Evolutionary conservation across 2,113 vertebrate species (phyloP).

Genomic region (Aspidoscelis tigris): DNA sequence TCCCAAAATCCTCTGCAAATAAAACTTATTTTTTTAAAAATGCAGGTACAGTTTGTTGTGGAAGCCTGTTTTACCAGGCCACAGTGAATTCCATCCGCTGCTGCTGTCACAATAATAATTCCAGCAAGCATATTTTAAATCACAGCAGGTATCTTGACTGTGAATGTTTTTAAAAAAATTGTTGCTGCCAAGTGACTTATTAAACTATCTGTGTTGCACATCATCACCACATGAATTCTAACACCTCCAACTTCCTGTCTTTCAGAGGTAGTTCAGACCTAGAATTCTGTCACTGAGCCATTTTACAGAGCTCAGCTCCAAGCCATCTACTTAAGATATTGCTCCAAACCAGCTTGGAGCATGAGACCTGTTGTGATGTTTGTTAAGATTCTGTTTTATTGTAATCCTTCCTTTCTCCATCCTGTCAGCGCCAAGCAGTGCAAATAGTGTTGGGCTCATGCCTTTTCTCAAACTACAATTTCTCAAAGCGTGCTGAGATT

Average conservation of each 20-base stretch:
- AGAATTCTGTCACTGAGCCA: background rate
- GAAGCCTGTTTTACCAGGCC: background rate
- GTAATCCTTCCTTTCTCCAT: conserved; percentile 1
- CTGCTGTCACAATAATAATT: conserved; percentile 6
- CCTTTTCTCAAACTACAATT: background rate
- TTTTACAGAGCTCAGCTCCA: background rate
- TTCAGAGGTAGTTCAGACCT: background rate
- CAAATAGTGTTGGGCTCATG: conserved; percentile 7
- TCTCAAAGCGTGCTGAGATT: background rate
- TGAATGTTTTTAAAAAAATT: background rate
- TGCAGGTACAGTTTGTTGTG: background rate
- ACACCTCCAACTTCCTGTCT: background rate
- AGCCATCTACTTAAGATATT: conserved; percentile 2
- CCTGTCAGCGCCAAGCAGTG: background rate
- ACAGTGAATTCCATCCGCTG: background rate
- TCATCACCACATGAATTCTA: conserved; percentile 15
- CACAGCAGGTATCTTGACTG: background rate
- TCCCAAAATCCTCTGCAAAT: no score
- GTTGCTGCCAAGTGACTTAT: background rate
- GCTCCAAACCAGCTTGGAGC: background rate
- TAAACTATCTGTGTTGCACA: background rate
- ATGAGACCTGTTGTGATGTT: background rate
- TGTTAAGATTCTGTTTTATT: background rate
- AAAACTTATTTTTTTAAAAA: no score
- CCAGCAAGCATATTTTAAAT: conserved; percentile 1